Evolutionary conservation across 2,888 invertebrate genomes (phyloP), one percentile per base, ranked within the genome.

Genomic region (Rotaria macrura): DNA sequence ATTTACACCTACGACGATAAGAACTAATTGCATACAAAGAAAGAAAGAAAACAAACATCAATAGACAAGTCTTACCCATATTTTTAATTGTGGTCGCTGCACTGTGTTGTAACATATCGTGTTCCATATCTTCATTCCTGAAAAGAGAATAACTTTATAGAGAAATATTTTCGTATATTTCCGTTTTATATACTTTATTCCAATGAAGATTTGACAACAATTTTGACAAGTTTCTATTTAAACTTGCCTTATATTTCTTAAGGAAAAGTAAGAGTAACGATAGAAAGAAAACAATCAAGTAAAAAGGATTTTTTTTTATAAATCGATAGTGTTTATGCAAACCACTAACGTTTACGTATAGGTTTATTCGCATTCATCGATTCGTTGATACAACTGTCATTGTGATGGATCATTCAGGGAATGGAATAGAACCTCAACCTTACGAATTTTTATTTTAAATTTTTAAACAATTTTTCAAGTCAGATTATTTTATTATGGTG

Each of bases 1-100:
- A 92, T 96, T 95, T 91, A 96, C 92, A 93, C 96, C 95, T 95
- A 91, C 86, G 93, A 92, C 54, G 85, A 84, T 86, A 86, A 85
- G 10, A 7, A 34, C 20, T n/a, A 84, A 84, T 10, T 52, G 54
- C 25, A 12, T n/a, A 9, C 57, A 29, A n/a, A 10, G 0, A 29
- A 57, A 23, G 1, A 14, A 43, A 40, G 9, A 38, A 23, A 47
- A 12, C 2, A 12, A 12, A 9, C 5, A 47, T 25, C n/a, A n/a
- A n/a, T n/a, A n/a, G n/a, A n/a, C n/a, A n/a, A n/a, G n/a, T n/a
- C 12, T 40, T 79, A 79, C 43, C 79, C 79, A 79, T 79, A 23
- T 79, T 79, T 6, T 79, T 79, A 25, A 79, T 25, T 23, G 40
- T 79, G 25, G 79, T n/a, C 20, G 10, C 38, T 2, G 43, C 25